These are phyloP conservation scores for Hylaeus volcanicus DNA, from an alignment of 1,140 invertebrate species.

Conservation along the genomic window DNA sequence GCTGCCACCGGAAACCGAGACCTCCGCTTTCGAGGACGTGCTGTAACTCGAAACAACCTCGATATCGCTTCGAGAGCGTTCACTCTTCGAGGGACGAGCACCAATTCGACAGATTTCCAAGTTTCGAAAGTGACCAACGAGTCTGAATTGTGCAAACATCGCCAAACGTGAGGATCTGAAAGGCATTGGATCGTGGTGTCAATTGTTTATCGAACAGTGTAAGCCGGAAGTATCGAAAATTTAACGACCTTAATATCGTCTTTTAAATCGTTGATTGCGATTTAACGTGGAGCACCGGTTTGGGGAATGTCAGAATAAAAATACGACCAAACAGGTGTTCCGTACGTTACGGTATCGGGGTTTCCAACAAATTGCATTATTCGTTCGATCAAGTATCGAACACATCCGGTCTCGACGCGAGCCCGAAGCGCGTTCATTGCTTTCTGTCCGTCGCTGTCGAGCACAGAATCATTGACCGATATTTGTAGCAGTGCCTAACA, in stretches of 20 bases:
- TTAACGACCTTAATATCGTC: too few species aligned
- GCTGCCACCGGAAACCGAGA: background rate
- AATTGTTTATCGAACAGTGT: too few species aligned
- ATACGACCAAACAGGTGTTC: too few species aligned
- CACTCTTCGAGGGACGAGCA: background rate
- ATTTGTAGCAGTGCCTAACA: background rate
- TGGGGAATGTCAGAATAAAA: too few species aligned
- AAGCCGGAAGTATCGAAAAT: too few species aligned
- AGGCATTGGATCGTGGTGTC: too few species aligned
- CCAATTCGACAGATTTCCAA: background rate
- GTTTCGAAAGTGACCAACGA: too few species aligned
- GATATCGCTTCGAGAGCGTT: background rate
- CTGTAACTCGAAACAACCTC: background rate
- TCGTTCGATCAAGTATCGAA: background rate
- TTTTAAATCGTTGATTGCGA: too few species aligned
- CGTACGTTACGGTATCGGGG: too few species aligned
- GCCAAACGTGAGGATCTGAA: too few species aligned
- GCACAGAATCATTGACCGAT: background rate
- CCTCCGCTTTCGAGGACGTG: background rate
- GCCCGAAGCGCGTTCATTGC: slow-evolving; percentile 1
- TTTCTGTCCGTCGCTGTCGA: background rate
- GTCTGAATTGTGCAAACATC: too few species aligned
- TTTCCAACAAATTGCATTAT: background rate
- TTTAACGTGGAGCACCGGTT: too few species aligned
- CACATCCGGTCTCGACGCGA: background rate